These are phyloP conservation scores for Botia almorhae DNA, from an alignment of 2,797 vertebrate species.

Conservation along the genomic window DNA sequence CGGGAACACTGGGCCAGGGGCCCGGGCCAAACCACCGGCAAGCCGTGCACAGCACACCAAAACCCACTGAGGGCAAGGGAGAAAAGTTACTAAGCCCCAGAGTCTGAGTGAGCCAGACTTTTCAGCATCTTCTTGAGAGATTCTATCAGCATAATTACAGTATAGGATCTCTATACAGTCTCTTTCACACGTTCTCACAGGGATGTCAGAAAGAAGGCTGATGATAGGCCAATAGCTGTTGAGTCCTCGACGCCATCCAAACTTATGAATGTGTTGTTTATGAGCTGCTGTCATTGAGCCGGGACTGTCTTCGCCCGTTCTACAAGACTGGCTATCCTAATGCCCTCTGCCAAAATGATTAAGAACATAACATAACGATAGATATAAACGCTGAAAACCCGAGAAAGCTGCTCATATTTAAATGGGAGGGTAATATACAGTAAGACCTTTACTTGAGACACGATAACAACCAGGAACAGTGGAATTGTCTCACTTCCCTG, in stretches of 20 bases:
- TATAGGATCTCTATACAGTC: not conserved
- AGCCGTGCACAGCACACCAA: slow-evolving; percentile 60
- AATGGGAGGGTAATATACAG: not conserved
- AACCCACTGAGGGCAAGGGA: slow-evolving; percentile 52
- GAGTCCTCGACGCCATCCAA: slow-evolving; percentile 38
- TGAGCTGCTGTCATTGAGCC: slow-evolving; percentile 50
- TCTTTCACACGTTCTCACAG: slow-evolving; percentile 23
- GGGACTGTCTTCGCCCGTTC: not conserved
- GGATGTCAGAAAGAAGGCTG: slow-evolving; percentile 11
- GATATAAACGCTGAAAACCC: too few relatives aligned
- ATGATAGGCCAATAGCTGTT: slow-evolving; percentile 22
- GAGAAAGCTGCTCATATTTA: not conserved
- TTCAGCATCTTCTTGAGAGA: slow-evolving; percentile 51
- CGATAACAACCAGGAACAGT: not conserved
- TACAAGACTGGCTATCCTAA: slow-evolving; percentile 22
- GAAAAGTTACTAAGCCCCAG: slow-evolving; percentile 3
- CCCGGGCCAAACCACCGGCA: slow-evolving; percentile 63
- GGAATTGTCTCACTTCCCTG: too few relatives aligned
- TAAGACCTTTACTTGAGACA: not conserved
- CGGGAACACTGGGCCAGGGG: slow-evolving; percentile 65
- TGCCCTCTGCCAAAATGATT: not conserved
- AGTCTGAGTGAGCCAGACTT: slow-evolving; percentile 5
- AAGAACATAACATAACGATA: too few relatives aligned
- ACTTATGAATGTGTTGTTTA: slow-evolving; percentile 42
- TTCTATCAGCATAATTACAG: slow-evolving; percentile 41